Evolutionary conservation across 2,797 vertebrate species (phyloP), one percentile per base, ranked within the genome.

Genomic region (Danio tinwini): DNA sequence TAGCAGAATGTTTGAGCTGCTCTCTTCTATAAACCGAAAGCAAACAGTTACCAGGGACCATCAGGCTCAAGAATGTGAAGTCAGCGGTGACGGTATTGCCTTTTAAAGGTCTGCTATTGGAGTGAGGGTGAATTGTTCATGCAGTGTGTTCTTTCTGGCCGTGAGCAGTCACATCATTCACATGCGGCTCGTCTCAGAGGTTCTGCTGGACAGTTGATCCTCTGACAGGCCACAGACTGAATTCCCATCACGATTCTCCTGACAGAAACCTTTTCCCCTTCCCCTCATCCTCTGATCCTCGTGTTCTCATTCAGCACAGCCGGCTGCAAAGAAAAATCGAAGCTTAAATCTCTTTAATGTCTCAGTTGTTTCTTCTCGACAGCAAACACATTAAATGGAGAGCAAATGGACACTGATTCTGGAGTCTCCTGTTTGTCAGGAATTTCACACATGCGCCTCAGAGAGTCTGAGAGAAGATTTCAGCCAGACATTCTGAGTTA

Each of bases 171-270:
- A 74, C 50, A 53, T 44, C 49, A 55, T 76, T 64, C 74, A 75
- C 17, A 65, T 19, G 10, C 8, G 3, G 10, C 50, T 7, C 52
- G 59, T 65, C 74, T 76, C 74, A n/a, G 42, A 52, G 52, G 50
- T 67, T 56, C 2, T 5, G 40, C 62, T 45, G 62, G 62, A 58
- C 74, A 76, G 74, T 44, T 67, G 62, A 76, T 65, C 62, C 50
- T 55, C 19, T 76, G 74, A 76, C 74, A 76, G 74, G 14, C 40
- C 62, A 45, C 55, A 13, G 50, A 56, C 39, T 67, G 40, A 76
- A 76, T 67, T 76, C 74, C 62, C 74, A 17, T 42, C 62, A 76
- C 62, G 40, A 56, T 21, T 61, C 58, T 61, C 55, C 59, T 58
- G 44, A 62, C 68, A 59, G 47, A 61, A 52, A 70, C 45, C 52